phyloP scores from a whole-genome alignment of 2,888 invertebrate species.

The Trissoscelio sp. region DNA sequence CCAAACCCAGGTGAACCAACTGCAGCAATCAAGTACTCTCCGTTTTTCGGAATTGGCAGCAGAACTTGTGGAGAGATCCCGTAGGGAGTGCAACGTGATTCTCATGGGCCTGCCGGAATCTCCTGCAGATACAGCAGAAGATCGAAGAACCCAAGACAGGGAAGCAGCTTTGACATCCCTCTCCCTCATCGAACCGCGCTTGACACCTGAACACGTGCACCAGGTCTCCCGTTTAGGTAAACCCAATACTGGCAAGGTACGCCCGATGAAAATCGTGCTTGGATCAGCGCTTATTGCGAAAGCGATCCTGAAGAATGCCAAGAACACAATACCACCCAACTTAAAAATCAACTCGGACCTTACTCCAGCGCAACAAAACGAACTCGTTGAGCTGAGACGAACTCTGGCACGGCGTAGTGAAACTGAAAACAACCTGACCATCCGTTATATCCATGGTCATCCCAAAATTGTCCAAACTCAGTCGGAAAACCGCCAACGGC shows the following conservation, averaged over 20 bases:
- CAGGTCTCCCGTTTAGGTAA: neutral
- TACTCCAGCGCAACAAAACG: neutral
- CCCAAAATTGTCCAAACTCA: neutral
- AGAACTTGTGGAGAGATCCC: neutral
- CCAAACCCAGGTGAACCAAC: neutral
- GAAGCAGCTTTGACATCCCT: neutral
- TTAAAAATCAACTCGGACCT: constrained; percentile 1
- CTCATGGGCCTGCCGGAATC: neutral
- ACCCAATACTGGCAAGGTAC: neutral
- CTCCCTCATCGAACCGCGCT: neutral
- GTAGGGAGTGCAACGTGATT: neutral
- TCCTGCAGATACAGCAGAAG: neutral
- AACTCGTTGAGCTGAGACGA: neutral
- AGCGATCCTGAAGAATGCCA: neutral
- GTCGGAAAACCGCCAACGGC: neutral
- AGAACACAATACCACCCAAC: neutral
- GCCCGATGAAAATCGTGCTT: neutral
- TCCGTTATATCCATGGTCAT: neutral
- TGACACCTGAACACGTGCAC: neutral
- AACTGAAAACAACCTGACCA: neutral
- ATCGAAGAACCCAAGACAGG: neutral
- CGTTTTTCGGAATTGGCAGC: neutral
- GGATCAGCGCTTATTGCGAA: neutral
- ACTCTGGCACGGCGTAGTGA: neutral
- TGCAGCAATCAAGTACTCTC: neutral